phyloP scores from a whole-genome alignment of 2,797 vertebrate genomes.

The Sternarchorhynchus goeldii region DNA sequence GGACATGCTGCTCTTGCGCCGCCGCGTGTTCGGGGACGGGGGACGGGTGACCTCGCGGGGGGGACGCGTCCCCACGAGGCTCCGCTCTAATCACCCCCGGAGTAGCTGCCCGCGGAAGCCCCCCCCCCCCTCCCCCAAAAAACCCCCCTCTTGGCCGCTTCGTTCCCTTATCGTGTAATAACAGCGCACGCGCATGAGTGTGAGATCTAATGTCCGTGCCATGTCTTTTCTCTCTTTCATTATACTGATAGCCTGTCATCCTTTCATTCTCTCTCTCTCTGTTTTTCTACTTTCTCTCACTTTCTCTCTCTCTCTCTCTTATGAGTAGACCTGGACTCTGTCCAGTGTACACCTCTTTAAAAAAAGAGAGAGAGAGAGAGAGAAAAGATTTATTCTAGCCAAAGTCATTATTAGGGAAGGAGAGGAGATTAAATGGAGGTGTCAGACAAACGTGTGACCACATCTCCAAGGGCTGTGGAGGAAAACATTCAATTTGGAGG shows the following conservation, averaged over 20 bases:
- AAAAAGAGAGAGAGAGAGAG: constrained; percentile 24
- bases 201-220: constrained; percentile 37
- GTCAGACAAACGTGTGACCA: constrained; percentile 56
- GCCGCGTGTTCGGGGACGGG: neutral
- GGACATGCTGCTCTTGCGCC: constrained; percentile 39
- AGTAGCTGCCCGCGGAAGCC: constrained; percentile 60
- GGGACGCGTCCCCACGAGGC: neutral
- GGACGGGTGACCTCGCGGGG: neutral
- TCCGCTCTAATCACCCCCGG: constrained; percentile 61
- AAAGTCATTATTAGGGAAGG: constrained; percentile 75
- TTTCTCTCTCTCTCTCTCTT: constrained; percentile 27
- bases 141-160: constrained; percentile 12
- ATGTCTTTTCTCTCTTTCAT: constrained; percentile 40
- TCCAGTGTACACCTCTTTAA: constrained; percentile 40
- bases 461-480: constrained; percentile 50
- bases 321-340: constrained; percentile 39
- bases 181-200: constrained; percentile 26
- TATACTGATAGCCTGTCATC: constrained; percentile 34
- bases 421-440: constrained; percentile 75
- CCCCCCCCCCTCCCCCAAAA: too few relatives aligned
- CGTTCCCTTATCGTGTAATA: constrained; percentile 46
- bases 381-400: constrained; percentile 76
- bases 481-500: constrained; percentile 73
- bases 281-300: constrained; percentile 9
- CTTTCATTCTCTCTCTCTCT: constrained; percentile 23